Evolutionary conservation across 2,888 invertebrate species (phyloP).

Genomic region (Tanypteryx hageni): DNA sequence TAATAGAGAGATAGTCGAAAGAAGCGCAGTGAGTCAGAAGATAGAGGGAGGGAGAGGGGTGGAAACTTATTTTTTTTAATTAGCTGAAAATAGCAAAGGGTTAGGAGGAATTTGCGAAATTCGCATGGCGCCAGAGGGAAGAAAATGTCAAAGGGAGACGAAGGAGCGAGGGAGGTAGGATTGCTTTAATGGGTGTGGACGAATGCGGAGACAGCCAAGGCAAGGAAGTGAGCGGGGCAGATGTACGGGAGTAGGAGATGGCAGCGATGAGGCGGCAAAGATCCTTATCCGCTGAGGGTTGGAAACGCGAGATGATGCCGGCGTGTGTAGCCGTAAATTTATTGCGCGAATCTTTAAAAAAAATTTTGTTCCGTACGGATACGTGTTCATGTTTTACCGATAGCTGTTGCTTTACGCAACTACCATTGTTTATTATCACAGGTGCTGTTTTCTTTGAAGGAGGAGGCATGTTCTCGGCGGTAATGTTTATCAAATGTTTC

Average conservation of each 20-base stretch:
- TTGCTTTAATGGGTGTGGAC: background rate
- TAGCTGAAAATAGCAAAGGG: no score
- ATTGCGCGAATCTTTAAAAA: background rate
- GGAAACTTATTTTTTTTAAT: no score
- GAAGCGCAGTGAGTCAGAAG: no score
- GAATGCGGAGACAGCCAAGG: background rate
- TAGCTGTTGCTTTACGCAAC: background rate
- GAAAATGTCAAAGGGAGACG: no score
- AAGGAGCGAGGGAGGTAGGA: no score
- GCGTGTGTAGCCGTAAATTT: background rate
- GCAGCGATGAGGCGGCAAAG: slow-evolving; percentile 10
- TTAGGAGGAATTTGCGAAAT: no score
- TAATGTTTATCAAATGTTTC: background rate
- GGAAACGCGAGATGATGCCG: background rate
- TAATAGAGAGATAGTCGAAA: no score
- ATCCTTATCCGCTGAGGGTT: background rate
- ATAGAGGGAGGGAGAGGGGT: no score
- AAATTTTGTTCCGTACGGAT: background rate
- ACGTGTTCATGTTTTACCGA: background rate
- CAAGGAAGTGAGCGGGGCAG: background rate
- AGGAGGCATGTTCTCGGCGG: background rate
- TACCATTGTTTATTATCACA: background rate
- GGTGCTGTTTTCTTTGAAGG: background rate
- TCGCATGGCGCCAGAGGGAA: no score
- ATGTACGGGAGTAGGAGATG: background rate